Evolutionary conservation across 92 coral and sea anemone species (phyloP).

Genomic region (Palythoa grandiflora): DNA sequence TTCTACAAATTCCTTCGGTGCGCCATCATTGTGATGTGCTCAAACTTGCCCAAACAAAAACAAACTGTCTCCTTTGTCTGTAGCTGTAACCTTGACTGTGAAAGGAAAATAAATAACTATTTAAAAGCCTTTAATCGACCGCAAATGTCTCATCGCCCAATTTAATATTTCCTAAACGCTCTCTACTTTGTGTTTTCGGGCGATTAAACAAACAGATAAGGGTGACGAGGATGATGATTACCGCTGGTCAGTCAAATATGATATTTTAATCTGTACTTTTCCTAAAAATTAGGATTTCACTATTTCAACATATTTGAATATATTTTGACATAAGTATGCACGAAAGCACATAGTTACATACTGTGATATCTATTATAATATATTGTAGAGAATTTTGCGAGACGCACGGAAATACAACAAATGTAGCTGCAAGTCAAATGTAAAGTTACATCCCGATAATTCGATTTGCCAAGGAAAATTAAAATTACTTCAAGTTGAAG

Average conservation of each 20-base stretch:
- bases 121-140: conserved; percentile 22
- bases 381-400: too few relatives aligned
- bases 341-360: too few relatives aligned
- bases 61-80: neutral
- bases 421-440: too few relatives aligned
- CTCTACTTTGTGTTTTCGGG: conserved; percentile 16
- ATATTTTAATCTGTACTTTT: neutral
- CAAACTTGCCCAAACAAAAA: conserved; percentile 20
- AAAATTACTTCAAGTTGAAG: too few relatives aligned
- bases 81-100: neutral
- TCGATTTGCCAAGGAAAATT: too few relatives aligned
- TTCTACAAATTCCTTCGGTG: neutral
- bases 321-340: too few relatives aligned
- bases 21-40: neutral
- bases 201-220: conserved; percentile 7
- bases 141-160: conserved; percentile 23
- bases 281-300: too few relatives aligned
- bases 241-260: neutral
- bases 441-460: too few relatives aligned
- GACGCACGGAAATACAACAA: too few relatives aligned
- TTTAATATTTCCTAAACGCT: neutral
- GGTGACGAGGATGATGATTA: neutral
- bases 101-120: conserved; percentile 2
- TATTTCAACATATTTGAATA: too few relatives aligned
- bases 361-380: too few relatives aligned